These are phyloP conservation scores for Lethrus apterus DNA, from an alignment of 1,140 invertebrate species.

Conservation along the genomic window DNA sequence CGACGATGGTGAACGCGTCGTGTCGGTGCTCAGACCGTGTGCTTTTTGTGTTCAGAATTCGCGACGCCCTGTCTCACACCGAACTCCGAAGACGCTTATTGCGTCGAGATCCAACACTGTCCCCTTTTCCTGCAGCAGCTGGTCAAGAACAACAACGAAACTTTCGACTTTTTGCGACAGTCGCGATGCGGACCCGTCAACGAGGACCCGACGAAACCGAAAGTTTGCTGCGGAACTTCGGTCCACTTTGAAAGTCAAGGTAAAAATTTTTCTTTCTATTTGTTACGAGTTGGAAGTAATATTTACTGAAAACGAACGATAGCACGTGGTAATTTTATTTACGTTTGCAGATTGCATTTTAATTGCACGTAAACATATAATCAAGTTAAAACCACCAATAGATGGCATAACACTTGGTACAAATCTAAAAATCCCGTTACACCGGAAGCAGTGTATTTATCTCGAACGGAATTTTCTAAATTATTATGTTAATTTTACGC, in stretches of 20 bases:
- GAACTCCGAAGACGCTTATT: constrained; percentile 25
- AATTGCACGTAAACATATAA: not conserved
- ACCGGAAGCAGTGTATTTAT: too few relatives aligned
- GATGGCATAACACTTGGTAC: not conserved
- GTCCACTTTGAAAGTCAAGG: constrained; percentile 8
- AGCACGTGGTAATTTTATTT: not conserved
- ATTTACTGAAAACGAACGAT: too few relatives aligned
- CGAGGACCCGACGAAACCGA: constrained; percentile 20
- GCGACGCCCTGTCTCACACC: constrained; percentile 32
- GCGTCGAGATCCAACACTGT: constrained; percentile 30
- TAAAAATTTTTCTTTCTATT: not conserved
- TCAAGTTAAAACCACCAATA: not conserved
- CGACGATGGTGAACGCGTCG: too few relatives aligned
- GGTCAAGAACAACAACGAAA: constrained; percentile 13
- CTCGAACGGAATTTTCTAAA: too few relatives aligned
- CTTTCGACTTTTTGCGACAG: constrained; percentile 22
- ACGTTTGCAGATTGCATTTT: not conserved
- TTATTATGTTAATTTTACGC: too few relatives aligned
- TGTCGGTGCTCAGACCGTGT: too few relatives aligned
- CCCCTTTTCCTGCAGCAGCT: constrained; percentile 10
- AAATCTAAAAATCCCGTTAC: too few relatives aligned
- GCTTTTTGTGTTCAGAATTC: constrained; percentile 25
- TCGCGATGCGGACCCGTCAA: constrained; percentile 29
- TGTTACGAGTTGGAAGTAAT: not conserved
- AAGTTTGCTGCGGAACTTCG: constrained; percentile 31